These are phyloP conservation scores for Lophotis ruficrista DNA, from an alignment of 2,113 vertebrate genomes.

Conservation along the genomic window DNA sequence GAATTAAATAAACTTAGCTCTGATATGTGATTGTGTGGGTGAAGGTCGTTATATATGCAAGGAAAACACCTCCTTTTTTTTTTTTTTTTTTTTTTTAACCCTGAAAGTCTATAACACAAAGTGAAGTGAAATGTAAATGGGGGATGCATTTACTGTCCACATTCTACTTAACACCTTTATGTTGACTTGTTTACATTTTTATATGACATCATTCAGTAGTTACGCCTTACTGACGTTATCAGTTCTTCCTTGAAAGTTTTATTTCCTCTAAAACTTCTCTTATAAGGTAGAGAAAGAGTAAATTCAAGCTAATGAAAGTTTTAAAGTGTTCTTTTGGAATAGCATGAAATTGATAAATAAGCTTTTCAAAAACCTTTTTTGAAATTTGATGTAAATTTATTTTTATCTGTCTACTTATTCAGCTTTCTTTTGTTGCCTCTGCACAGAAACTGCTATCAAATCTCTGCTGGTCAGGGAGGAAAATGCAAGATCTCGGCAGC, in stretches of 20 bases:
- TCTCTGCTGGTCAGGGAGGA: not conserved
- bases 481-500: not conserved
- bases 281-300: not conserved
- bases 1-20: not conserved
- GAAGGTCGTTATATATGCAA: not conserved
- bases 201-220: not conserved
- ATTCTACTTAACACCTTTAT: not conserved
- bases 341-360: not conserved
- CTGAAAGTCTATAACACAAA: not conserved
- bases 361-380: rapidly evolving
- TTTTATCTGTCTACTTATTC: not conserved
- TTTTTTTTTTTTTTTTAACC: too few relatives aligned
- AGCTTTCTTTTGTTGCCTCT: not conserved
- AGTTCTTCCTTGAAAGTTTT: not conserved
- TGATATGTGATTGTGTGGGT: rapidly evolving
- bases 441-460: not conserved
- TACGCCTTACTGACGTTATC: not conserved
- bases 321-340: not conserved
- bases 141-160: not conserved
- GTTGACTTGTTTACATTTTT: not conserved
- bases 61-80: not conserved
- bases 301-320: not conserved
- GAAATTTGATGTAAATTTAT: not conserved
- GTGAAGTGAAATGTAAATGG: not conserved
- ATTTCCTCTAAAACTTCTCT: not conserved